Evolutionary conservation across 2,113 vertebrate species (phyloP), one percentile per base, ranked within the genome.

Genomic region (Serinus canaria): DNA sequence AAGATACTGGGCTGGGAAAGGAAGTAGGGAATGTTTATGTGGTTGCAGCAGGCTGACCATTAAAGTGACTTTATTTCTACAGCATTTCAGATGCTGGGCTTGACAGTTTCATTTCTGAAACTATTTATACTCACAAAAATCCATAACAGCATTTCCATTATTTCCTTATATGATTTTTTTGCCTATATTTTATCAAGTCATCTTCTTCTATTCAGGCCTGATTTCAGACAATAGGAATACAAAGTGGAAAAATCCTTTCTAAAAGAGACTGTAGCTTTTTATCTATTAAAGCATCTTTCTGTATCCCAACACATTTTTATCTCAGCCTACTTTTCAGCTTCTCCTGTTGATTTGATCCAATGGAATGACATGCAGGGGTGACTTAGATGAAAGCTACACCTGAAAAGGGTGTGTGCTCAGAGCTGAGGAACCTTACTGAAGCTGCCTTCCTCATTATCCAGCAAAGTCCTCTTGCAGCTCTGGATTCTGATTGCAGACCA

Each of bases 111-210:
- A 96, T 98, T 98, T 96, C 43, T 13, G 16, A 97, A 97, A 97
- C 95, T 97, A 97, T 98, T 98, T 96, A 96, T 98, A 95, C 90
- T 96, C 96, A 92, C 94, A 89, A 80, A 97, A 97, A 95, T 96
- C 95, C 83, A 24, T 97, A 97, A 97, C 91, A 96, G 95, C 91
- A 89, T 97, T 98, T 97, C 95, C 93, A 97, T 98, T 97, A 92
- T 97, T 94, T 97, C 74, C 14, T 84, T 89, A 83, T 67, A 79
- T 69, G 60, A 44, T 79, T 84, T 88, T 88, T 93, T 92, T 28
- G 28, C 50, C 87, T 92, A n/a, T 92, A 92, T 95, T 56, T 60
- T 93, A 92, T 83, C 92, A 90, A 83, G 94, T 95, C 90, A 75
- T 62, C 67, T 97, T 83, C 92, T 97, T 96, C 96, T 73, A 15